Evolutionary conservation across 2,888 invertebrate species (phyloP).

Genomic region (Mantis religiosa): DNA sequence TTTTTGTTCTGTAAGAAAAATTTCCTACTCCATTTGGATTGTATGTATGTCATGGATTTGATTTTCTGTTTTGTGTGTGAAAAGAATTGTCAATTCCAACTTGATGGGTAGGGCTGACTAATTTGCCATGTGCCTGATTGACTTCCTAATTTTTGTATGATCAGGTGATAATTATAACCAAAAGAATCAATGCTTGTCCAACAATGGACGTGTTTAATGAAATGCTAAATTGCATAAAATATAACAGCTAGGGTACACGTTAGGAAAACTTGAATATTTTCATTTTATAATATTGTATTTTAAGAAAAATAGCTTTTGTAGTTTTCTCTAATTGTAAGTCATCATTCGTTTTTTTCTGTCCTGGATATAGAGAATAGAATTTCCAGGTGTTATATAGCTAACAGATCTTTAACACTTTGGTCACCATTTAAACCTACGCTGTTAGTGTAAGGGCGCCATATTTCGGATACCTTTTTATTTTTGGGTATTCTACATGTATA

Average conservation of each 20-base stretch:
- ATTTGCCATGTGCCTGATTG: conserved; percentile 28
- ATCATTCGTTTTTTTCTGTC: too few species aligned
- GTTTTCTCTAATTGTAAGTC: too few species aligned
- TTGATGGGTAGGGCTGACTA: conserved; percentile 3
- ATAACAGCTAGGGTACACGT: conserved; percentile 21
- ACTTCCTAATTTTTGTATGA: conserved; percentile 29
- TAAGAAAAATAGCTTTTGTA: too few species aligned
- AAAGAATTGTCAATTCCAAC: not conserved
- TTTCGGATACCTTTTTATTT: too few species aligned
- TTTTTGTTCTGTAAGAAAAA: conserved; percentile 17
- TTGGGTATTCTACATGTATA: too few species aligned
- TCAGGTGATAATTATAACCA: conserved; percentile 31
- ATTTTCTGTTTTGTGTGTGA: not conserved
- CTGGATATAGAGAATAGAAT: too few species aligned
- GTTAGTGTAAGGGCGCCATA: too few species aligned
- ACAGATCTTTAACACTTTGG: too few species aligned
- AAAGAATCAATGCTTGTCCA: conserved; percentile 33
- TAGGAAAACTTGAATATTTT: conserved; percentile 13
- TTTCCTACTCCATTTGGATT: conserved; percentile 6
- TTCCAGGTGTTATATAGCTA: too few species aligned
- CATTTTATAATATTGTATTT: not conserved
- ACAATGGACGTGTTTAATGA: conserved; percentile 34
- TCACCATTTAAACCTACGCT: too few species aligned
- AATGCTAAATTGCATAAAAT: conserved; percentile 24
- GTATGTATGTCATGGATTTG: not conserved